Evolutionary conservation across 2,888 invertebrate species (phyloP).

Genomic region (Eurois occulta): DNA sequence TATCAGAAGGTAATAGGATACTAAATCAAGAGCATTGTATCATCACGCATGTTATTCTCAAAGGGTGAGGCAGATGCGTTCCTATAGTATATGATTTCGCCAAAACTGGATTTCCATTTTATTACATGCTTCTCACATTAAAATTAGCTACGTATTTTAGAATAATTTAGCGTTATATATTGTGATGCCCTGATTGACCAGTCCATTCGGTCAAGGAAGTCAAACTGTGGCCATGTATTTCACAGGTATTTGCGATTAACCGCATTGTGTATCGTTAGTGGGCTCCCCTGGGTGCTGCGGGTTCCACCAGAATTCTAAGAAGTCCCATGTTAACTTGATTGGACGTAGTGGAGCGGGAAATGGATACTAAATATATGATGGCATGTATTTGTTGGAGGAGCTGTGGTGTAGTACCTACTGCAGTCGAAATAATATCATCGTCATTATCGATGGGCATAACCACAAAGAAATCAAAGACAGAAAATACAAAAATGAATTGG

Average conservation of each 20-base stretch:
- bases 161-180: background rate
- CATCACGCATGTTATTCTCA: background rate
- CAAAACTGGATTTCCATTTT: background rate
- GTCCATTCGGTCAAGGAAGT: conserved; percentile 2
- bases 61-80: background rate
- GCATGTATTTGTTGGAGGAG: background rate
- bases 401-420: background rate
- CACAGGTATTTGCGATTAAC: conserved; percentile 18
- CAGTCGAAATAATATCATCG: background rate
- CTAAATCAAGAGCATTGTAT: background rate
- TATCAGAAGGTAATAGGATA: background rate
- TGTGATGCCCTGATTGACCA: background rate
- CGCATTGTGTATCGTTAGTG: conserved; percentile 31
- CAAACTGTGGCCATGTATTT: conserved; percentile 19
- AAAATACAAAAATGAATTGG: background rate
- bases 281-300: conserved; percentile 12
- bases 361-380: background rate
- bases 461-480: background rate
- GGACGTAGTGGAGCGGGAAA: background rate
- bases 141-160: background rate
- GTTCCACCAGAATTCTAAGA: conserved; percentile 36
- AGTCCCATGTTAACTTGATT: conserved; percentile 24
- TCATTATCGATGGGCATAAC: background rate
- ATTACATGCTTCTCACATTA: background rate
- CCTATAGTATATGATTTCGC: background rate